Evolutionary conservation across 2,797 vertebrate species (phyloP).

Genomic region (Tachyglossus aculeatus): DNA sequence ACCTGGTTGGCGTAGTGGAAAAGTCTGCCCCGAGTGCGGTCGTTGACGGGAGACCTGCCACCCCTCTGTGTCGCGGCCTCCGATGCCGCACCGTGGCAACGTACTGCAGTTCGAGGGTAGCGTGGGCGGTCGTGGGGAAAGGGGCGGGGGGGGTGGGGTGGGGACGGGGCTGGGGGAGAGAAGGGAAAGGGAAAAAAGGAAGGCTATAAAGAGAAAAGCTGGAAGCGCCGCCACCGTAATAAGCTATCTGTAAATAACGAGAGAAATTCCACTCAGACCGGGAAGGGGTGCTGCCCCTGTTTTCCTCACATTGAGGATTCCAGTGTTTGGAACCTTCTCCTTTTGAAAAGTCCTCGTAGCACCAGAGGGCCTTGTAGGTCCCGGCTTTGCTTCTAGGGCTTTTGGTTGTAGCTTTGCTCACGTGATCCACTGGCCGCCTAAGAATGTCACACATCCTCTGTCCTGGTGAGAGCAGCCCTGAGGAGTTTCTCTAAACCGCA

Average conservation of each 20-base stretch:
- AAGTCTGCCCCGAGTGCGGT: too few species aligned
- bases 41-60: too few species aligned
- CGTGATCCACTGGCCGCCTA: constrained; percentile 27
- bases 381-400: not conserved
- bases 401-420: not conserved
- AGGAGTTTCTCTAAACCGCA: constrained; percentile 33
- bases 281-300: not conserved
- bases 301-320: not conserved
- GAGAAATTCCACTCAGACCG: not conserved
- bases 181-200: not conserved
- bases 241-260: not conserved
- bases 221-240: not conserved
- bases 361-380: not conserved
- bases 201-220: not conserved
- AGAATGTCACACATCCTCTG: constrained; percentile 12
- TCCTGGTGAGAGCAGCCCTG: constrained; percentile 38
- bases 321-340: not conserved
- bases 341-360: not conserved
- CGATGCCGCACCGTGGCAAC: too few species aligned
- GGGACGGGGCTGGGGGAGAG: not conserved
- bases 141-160: not conserved
- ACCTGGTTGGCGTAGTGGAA: too few species aligned
- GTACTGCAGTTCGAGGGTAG: constrained; percentile 13
- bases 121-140: not conserved
- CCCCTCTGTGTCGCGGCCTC: too few species aligned